Conservation (phyloP, 2,888 invertebrate genomes). For the Blera fallax region DNA sequence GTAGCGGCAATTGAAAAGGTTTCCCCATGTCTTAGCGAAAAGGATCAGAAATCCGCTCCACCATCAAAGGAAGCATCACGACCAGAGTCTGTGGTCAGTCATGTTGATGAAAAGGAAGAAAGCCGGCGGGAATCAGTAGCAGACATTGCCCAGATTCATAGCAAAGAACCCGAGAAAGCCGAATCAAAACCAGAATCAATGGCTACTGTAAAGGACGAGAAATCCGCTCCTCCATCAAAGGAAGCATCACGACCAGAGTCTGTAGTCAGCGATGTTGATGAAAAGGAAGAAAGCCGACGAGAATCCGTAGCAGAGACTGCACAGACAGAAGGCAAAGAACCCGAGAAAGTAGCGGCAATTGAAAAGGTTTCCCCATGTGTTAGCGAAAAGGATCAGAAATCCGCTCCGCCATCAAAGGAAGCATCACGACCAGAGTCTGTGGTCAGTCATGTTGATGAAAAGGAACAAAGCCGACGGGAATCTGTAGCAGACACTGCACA, state of each 20-base stretch:
- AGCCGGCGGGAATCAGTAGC: background rate
- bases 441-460: conserved; percentile 12
- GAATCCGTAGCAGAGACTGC: background rate
- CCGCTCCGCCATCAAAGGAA: conserved; percentile 54
- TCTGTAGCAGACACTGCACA: background rate
- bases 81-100: conserved; percentile 72
- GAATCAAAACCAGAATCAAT: conserved; percentile 21
- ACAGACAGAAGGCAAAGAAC: too few relatives aligned
- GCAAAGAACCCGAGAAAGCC: background rate
- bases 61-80: conserved; percentile 70
- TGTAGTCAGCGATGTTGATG: background rate
- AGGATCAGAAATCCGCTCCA: conserved; percentile 48
- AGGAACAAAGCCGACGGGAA: background rate
- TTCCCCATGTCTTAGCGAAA: conserved; percentile 35
- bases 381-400: conserved; percentile 48
- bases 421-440: conserved; percentile 74
- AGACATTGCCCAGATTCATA: background rate
- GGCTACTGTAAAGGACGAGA: background rate
- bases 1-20: conserved; percentile 41
- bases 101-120: conserved; percentile 5
- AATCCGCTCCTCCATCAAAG: background rate
- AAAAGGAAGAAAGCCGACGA: background rate
- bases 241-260: conserved; percentile 28
- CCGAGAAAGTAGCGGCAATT: too few relatives aligned
- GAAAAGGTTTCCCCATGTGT: conserved; percentile 43